Evolutionary conservation across 2,888 invertebrate genomes (phyloP), one percentile per base, ranked within the genome.

Genomic region (Eupsilia transversa): DNA sequence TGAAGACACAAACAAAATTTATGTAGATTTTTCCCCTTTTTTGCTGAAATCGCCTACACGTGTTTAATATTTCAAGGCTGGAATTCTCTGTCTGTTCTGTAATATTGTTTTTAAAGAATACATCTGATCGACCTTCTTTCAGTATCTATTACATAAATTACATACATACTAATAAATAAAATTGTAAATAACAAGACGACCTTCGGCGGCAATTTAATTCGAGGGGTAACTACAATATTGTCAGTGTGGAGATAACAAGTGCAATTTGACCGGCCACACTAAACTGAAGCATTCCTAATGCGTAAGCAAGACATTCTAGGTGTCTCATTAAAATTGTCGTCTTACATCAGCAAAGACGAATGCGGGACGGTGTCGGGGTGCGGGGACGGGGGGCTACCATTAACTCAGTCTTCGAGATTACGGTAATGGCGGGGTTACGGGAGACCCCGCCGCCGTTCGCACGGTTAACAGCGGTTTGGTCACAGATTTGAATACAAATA

Each of bases 401-500:
- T 84, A 86, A 83, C 86, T 86, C 76, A 76, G 86, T 83, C 87
- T 85, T 82, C 82, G 76, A 86, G 87, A 86, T 86, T 86, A 87
- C 83, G 72, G 81, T 80, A 81, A 87, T 79, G 79, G 87, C 72
- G 72, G 74, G 76, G 85, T 78, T 72, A 71, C 64, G 79, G 61
- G 72, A 72, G 77, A 66, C 68, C 61, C 70, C 72, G 76, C 75
- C 76, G 77, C 72, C 77, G 71, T 75, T 80, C 75, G 83, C 77
- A 73, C 83, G 86, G 84, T 83, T 87, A 82, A 82, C 81, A 85
- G 80, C 81, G 86, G 84, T 82, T 86, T 83, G 86, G 86, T 82
- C 86, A 81, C 86, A 84, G 87, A 88, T 88, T 89, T 88, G 85
- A 89, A 88, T 88, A 88, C 85, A 86, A 89, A 89, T 88, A 86